Percentiles rank a stretch among this genome's conserved stretches.
Conservation (phyloP, 2,888 invertebrate genomes). For the Linyphia triangularis region DNA sequence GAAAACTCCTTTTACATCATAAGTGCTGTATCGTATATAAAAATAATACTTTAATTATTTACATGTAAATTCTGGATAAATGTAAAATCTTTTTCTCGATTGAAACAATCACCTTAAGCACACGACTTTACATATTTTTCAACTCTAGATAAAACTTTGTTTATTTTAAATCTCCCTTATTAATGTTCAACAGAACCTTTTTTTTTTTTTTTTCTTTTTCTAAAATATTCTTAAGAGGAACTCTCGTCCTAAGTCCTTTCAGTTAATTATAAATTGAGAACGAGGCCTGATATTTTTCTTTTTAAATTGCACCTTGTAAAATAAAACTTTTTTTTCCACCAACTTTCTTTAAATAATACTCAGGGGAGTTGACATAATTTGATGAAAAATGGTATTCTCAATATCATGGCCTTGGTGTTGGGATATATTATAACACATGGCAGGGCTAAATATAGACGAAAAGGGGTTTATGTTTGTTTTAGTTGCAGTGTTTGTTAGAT, state of each 20-base stretch:
- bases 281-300: not conserved
- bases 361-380: not conserved
- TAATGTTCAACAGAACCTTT: not conserved
- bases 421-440: too few relatives aligned
- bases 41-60: too few relatives aligned
- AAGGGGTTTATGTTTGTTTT: too few relatives aligned
- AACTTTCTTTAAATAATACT: not conserved
- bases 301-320: not conserved
- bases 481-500: too few relatives aligned
- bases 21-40: too few relatives aligned
- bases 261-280: constrained; percentile 2
- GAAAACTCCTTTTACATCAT: too few relatives aligned
- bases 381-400: not conserved
- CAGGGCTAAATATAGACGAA: too few relatives aligned
- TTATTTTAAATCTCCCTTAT: not conserved
- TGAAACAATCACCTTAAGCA: too few relatives aligned
- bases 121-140: too few relatives aligned
- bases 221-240: not conserved
- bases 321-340: not conserved
- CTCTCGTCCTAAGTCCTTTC: not conserved
- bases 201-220: not conserved
- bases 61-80: too few relatives aligned
- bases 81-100: too few relatives aligned
- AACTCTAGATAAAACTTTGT: not conserved
- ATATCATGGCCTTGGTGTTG: not conserved